Evolutionary conservation across 2,113 vertebrate species (phyloP).

Genomic region (Phoenicopterus ruber): DNA sequence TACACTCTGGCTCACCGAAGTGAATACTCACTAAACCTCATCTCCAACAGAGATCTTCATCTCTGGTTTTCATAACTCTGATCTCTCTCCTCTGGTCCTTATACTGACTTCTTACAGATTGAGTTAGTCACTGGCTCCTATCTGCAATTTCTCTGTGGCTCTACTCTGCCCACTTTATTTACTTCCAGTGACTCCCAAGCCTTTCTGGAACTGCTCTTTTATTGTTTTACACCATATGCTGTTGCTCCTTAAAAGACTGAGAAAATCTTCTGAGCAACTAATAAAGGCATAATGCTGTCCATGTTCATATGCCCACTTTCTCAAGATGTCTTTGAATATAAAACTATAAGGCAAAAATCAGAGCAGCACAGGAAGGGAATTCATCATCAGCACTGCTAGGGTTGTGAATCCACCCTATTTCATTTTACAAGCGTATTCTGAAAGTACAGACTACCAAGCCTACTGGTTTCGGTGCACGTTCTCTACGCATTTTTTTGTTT

Average conservation of each 20-base stretch:
- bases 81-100: neutral
- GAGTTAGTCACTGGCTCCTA: neutral
- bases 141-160: neutral
- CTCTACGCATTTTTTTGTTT: neutral
- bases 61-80: neutral
- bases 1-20: neutral
- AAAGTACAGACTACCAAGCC: neutral
- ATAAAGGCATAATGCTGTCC: neutral
- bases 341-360: neutral
- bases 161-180: neutral
- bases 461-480: neutral
- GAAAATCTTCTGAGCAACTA: neutral
- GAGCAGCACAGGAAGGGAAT: neutral
- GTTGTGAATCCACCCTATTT: neutral
- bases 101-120: neutral
- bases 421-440: neutral
- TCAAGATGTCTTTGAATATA: neutral
- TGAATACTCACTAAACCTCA: neutral
- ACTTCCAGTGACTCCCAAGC: neutral
- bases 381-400: neutral
- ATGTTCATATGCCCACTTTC: neutral
- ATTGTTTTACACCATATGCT: neutral
- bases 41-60: neutral
- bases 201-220: neutral
- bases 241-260: neutral